Conservation (phyloP, 2,888 invertebrate species). For the Drosophila ochracea region DNA sequence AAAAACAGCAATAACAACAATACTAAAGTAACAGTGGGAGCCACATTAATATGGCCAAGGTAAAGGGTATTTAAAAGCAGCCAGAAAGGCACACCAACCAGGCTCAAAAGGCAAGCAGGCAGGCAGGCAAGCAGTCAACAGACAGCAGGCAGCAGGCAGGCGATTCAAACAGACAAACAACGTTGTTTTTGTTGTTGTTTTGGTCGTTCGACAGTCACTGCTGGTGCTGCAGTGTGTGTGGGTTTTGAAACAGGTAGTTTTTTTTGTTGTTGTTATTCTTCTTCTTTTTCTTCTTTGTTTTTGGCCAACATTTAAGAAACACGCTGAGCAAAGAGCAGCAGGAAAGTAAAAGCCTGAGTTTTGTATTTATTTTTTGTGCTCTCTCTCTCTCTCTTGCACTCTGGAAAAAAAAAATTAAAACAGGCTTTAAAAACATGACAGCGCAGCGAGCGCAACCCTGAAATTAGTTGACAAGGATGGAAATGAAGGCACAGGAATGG, state of each 20-base stretch:
- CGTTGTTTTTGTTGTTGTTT: slow-evolving; percentile 31
- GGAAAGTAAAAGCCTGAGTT: slow-evolving; percentile 73
- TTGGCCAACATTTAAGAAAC: slow-evolving; percentile 76
- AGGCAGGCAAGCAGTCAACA: slow-evolving; percentile 15
- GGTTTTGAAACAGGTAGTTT: slow-evolving; percentile 74
- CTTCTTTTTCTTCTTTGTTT: slow-evolving; percentile 42
- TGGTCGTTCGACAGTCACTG: slow-evolving; percentile 34
- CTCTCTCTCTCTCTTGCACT: not conserved
- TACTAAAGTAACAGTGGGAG: slow-evolving; percentile 72
- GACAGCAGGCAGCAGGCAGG: slow-evolving; percentile 2
- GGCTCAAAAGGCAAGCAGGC: slow-evolving; percentile 30
- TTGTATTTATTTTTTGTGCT: slow-evolving; percentile 16
- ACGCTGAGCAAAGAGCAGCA: slow-evolving; percentile 45
- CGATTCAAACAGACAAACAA: slow-evolving; percentile 63
- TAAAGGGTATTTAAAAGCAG: slow-evolving; percentile 79
- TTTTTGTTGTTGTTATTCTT: slow-evolving; percentile 47
- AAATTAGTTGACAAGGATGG: slow-evolving; percentile 79
- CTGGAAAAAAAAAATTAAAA: slow-evolving; percentile 68
- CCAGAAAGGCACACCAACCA: slow-evolving; percentile 56
- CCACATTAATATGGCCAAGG: slow-evolving; percentile 80
- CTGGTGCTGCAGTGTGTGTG: slow-evolving; percentile 65
- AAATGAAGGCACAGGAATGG: slow-evolving; percentile 30
- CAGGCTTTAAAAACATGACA: slow-evolving; percentile 79
- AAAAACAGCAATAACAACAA: slow-evolving; percentile 35
- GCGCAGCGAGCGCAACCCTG: slow-evolving; percentile 68